A percentile compares a stretch with the other conserved stretches of the same genome.
phyloP scores from a whole-genome alignment of 2,797 vertebrate species.

The Heliangelus exortis region DNA sequence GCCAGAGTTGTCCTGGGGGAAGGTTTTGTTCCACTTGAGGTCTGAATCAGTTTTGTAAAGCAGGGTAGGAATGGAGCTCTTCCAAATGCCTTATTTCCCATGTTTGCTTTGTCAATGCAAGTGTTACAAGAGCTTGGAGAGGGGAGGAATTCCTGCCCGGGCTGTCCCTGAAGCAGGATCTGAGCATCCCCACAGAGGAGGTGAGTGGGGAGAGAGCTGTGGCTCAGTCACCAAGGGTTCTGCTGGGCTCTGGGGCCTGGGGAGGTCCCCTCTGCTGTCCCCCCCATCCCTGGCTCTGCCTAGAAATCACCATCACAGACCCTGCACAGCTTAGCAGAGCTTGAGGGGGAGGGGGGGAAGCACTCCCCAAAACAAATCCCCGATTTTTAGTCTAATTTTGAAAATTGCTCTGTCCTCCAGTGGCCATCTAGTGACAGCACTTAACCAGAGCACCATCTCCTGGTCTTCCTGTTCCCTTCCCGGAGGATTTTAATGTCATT shows the following conservation, averaged over 20 bases:
- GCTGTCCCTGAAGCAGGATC: background rate
- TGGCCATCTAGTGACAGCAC: background rate
- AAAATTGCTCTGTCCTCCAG: background rate
- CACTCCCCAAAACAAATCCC: background rate
- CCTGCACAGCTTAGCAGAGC: background rate
- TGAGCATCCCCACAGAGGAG: fast-evolving
- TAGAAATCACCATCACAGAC: background rate
- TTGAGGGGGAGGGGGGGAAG: fast-evolving
- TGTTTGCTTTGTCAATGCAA: background rate
- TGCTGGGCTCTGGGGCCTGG: background rate
- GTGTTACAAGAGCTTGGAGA: background rate
- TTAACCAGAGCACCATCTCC: constrained; percentile 36
- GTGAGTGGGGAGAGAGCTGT: fast-evolving
- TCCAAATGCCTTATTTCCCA: constrained; percentile 32
- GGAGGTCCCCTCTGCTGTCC: background rate
- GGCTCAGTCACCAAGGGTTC: background rate
- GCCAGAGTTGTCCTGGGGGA: fast-evolving
- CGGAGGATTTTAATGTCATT: constrained; percentile 48
- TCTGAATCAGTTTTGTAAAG: background rate
- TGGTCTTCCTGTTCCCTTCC: background rate
- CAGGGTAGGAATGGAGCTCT: background rate
- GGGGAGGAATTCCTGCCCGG: background rate
- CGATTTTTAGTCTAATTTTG: background rate
- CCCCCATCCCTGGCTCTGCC: fast-evolving
- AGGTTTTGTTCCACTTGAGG: background rate